phyloP scores from a whole-genome alignment of 2,888 invertebrate genomes.

The Amorpha juglandis region DNA sequence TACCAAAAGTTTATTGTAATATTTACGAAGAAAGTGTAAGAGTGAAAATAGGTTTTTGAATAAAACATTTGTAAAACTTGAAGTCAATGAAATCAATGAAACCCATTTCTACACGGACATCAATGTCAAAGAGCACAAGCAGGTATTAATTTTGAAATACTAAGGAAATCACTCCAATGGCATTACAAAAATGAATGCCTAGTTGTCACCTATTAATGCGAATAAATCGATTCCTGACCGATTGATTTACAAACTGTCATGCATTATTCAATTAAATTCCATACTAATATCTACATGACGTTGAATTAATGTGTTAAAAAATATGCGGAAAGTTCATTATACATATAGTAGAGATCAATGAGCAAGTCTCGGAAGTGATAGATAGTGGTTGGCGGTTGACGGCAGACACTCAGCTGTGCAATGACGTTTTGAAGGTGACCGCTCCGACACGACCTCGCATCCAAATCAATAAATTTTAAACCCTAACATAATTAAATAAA shows the following conservation, averaged over 20 bases:
- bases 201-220: too few species aligned
- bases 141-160: too few species aligned
- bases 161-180: too few species aligned
- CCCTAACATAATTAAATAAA: constrained; percentile 17
- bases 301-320: background rate
- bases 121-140: too few species aligned
- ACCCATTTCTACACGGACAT: too few species aligned
- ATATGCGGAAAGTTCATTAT: constrained; percentile 16
- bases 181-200: too few species aligned
- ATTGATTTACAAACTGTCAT: background rate
- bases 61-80: background rate
- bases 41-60: background rate
- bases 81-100: background rate
- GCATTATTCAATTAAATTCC: constrained; percentile 8
- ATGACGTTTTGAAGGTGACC: constrained; percentile 53
- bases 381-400: constrained; percentile 29
- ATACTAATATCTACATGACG: background rate
- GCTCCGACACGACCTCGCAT: constrained; percentile 40
- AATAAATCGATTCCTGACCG: too few species aligned
- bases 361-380: constrained; percentile 32
- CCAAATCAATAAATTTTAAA: constrained; percentile 11
- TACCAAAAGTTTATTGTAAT: background rate
- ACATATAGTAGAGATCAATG: constrained; percentile 7
- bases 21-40: constrained; percentile 5
- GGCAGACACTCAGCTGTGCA: constrained; percentile 44